These are phyloP conservation scores for Pyrochroa serraticornis DNA, from an alignment of 2,888 invertebrate genomes.

Conservation along the genomic window DNA sequence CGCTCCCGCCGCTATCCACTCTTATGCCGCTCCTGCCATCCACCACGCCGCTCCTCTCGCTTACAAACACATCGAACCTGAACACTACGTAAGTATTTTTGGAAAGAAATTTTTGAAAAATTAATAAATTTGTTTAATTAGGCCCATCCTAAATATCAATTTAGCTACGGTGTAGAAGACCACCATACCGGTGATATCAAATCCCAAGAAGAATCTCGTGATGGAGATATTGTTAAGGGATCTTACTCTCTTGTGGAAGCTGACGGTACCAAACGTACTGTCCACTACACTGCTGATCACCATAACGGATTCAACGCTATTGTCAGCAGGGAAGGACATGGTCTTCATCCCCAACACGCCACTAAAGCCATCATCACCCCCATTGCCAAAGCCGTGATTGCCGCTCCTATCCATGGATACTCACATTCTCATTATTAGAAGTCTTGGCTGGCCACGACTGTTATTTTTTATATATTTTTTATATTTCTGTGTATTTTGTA, in stretches of 20 bases:
- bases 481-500: no score
- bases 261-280: constrained; percentile 45
- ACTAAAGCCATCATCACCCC: constrained; percentile 23
- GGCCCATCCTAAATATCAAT: constrained; percentile 61
- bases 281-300: constrained; percentile 46
- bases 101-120: no score
- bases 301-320: constrained; percentile 59
- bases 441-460: no score
- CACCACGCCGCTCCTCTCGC: constrained; percentile 20
- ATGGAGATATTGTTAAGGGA: constrained; percentile 63
- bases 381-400: constrained; percentile 1
- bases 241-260: constrained; percentile 43
- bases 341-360: constrained; percentile 52
- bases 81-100: not conserved
- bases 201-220: constrained; percentile 63
- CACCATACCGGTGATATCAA: constrained; percentile 47
- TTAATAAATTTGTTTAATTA: constrained; percentile 4
- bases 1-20: no score
- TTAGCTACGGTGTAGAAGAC: constrained; percentile 63
- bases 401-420: no score
- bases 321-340: constrained; percentile 69
- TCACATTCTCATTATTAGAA: no score
- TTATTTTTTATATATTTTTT: no score
- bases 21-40: constrained; percentile 25
- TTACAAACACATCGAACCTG: constrained; percentile 14